phyloP scores from a whole-genome alignment of 2,113 vertebrate genomes.

The Albula goreensis region DNA sequence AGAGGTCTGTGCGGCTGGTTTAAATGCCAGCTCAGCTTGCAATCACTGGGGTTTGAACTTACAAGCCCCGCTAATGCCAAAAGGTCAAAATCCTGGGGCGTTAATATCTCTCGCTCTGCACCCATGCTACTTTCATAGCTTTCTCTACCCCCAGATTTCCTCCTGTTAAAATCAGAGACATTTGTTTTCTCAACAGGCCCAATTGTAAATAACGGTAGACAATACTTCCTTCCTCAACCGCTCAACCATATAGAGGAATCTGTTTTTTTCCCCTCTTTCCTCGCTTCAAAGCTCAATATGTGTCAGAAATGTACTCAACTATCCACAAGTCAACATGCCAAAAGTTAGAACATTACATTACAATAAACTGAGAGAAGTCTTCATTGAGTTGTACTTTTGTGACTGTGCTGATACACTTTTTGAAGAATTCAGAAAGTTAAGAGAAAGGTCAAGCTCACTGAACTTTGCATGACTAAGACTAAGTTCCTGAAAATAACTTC shows the following conservation, averaged over 20 bases:
- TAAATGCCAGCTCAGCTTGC: constrained; percentile 65
- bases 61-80: constrained; percentile 60
- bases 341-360: background rate
- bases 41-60: constrained; percentile 69
- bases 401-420: background rate
- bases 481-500: background rate
- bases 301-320: background rate
- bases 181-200: background rate
- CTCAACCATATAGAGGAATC: constrained; percentile 18
- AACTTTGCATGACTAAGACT: background rate
- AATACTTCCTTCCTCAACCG: constrained; percentile 21
- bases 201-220: background rate
- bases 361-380: background rate
- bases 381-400: background rate
- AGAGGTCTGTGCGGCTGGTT: constrained; percentile 35
- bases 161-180: background rate
- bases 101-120: constrained; percentile 48
- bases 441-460: background rate
- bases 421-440: background rate
- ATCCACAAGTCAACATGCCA: background rate
- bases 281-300: background rate
- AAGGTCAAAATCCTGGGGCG: constrained; percentile 68
- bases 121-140: constrained; percentile 17
- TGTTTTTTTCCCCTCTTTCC: background rate
- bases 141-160: constrained; percentile 41